A percentile compares a stretch with the other conserved stretches of the same genome.
Evolutionary conservation across 2,113 vertebrate genomes (phyloP).

Genomic region (Sterrhoptilus dennistouni): DNA sequence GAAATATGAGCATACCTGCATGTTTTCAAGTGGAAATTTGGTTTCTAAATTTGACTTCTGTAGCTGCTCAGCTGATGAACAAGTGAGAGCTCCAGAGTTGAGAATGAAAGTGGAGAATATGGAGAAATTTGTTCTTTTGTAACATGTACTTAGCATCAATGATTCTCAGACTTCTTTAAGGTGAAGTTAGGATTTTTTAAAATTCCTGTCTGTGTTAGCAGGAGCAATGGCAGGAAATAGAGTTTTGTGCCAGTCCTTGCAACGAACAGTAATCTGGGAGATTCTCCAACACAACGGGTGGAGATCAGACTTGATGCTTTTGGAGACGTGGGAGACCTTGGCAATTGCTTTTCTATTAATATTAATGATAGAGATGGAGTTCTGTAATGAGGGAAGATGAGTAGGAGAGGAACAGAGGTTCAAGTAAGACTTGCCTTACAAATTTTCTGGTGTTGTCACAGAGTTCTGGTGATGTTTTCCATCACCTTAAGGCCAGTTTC

Average conservation of each 20-base stretch:
- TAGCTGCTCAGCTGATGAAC: not conserved
- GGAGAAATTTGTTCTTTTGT: not conserved
- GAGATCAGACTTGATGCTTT: not conserved
- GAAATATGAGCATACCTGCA: not conserved
- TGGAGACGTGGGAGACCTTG: not conserved
- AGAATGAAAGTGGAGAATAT: not conserved
- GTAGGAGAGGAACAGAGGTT: not conserved
- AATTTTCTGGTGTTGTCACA: not conserved
- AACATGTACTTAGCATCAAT: not conserved
- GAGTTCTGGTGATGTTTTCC: not conserved
- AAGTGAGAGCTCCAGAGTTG: not conserved
- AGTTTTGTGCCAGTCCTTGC: not conserved
- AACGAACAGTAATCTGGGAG: not conserved
- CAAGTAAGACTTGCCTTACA: not conserved
- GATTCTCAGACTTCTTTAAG: not conserved
- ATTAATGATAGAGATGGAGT: not conserved
- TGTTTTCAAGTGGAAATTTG: not conserved
- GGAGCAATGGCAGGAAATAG: fast-evolving
- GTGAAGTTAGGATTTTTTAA: not conserved
- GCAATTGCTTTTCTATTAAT: not conserved
- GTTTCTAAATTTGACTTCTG: not conserved
- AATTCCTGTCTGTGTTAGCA: not conserved
- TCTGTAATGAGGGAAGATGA: not conserved
- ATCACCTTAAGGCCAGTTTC: not conserved
- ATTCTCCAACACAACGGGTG: not conserved